phyloP scores from a whole-genome alignment of 1,140 invertebrate genomes.

The Aphelinus certus region DNA sequence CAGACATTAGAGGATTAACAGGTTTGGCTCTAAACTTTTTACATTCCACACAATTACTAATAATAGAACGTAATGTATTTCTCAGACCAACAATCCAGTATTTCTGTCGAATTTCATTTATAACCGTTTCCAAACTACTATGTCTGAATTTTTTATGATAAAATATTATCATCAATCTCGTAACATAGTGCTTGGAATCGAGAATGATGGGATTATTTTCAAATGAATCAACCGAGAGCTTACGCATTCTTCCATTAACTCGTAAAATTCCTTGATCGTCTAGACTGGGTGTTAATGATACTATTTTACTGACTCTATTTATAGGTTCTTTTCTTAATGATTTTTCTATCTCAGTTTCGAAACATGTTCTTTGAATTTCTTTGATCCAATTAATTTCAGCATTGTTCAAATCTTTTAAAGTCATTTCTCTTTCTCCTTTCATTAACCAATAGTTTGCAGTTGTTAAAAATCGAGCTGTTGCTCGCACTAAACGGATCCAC shows the following conservation, averaged over 20 bases:
- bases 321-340: neutral
- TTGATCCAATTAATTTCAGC: neutral
- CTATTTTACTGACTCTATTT: neutral
- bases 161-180: conserved; percentile 27
- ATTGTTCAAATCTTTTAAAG: neutral
- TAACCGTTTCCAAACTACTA: conserved; percentile 38
- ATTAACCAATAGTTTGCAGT: too few relatives aligned
- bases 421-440: neutral
- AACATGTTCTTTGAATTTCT: neutral
- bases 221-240: neutral
- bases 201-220: conserved; percentile 13
- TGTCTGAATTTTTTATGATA: conserved; percentile 40
- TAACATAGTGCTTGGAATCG: conserved; percentile 6
- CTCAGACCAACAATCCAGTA: conserved; percentile 43
- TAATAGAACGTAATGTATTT: conserved; percentile 4
- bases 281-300: neutral
- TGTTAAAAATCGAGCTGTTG: too few relatives aligned
- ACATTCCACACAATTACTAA: conserved; percentile 4
- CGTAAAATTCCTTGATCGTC: neutral
- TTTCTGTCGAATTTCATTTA: conserved; percentile 45
- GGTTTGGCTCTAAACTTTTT: neutral
- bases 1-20: conserved; percentile 2
- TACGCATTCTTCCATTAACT: neutral
- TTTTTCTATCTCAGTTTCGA: neutral
- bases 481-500: too few relatives aligned